Evolutionary conservation across 2,888 invertebrate genomes (phyloP).

Genomic region (Leptopterna dolabrata): DNA sequence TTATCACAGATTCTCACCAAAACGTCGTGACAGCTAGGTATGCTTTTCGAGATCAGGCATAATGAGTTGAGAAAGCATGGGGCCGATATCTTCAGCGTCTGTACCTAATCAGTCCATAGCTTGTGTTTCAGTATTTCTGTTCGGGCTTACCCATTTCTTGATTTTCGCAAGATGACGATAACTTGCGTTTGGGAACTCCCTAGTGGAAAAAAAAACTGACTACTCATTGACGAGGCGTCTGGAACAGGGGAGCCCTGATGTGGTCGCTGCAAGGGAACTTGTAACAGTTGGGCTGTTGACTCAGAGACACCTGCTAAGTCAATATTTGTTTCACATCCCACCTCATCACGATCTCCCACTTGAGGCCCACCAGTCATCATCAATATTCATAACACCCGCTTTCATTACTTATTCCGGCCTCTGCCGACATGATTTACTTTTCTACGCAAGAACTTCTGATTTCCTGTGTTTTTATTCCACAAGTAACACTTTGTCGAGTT

Average conservation of each 20-base stretch:
- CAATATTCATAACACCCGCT: slow-evolving; percentile 48
- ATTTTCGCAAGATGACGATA: background rate
- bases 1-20: too few species aligned
- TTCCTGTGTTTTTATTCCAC: background rate
- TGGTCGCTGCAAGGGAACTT: slow-evolving; percentile 9
- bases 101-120: too few species aligned
- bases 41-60: too few species aligned
- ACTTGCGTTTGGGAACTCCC: background rate
- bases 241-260: slow-evolving; percentile 6
- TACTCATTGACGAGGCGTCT: background rate
- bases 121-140: too few species aligned
- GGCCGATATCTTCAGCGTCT: too few species aligned
- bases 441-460: background rate
- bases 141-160: background rate
- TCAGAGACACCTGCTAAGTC: slow-evolving; percentile 51
- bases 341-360: slow-evolving; percentile 51
- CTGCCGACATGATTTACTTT: slow-evolving; percentile 41
- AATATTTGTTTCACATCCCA: slow-evolving; percentile 53
- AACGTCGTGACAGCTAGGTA: too few species aligned
- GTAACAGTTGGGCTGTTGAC: slow-evolving; percentile 51
- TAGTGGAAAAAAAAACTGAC: background rate
- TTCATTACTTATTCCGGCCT: slow-evolving; percentile 35
- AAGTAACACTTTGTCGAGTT: too few species aligned
- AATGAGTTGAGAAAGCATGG: too few species aligned
- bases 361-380: slow-evolving; percentile 22